These are phyloP conservation scores for Lochmaea capreae DNA, from an alignment of 2,888 invertebrate species.

Conservation along the genomic window DNA sequence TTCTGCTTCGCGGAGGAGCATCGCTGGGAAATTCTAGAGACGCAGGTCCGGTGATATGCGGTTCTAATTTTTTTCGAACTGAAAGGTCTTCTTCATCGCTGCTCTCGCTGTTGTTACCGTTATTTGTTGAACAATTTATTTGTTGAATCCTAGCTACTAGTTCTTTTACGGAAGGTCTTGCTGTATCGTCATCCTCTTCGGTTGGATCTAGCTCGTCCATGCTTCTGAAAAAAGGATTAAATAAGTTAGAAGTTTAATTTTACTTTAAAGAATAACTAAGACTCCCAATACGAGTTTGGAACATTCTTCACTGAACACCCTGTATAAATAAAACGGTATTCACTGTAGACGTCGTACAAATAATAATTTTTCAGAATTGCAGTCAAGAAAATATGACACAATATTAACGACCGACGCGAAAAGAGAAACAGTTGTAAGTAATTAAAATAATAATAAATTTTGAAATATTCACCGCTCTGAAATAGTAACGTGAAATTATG, in stretches of 20 bases:
- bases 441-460: slow-evolving; percentile 5
- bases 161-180: slow-evolving; percentile 73
- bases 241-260: neutral
- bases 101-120: slow-evolving; percentile 63
- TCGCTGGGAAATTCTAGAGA: slow-evolving; percentile 54
- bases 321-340: neutral
- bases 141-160: slow-evolving; percentile 73
- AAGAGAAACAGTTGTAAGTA: slow-evolving; percentile 1
- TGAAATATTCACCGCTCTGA: neutral
- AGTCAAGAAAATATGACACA: neutral
- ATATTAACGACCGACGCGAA: neutral
- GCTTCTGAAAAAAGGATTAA: slow-evolving; percentile 56
- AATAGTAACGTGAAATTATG: neutral
- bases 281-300: no score
- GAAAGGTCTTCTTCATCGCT: slow-evolving; percentile 64
- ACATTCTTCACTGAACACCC: no score
- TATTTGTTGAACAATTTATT: slow-evolving; percentile 52
- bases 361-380: neutral
- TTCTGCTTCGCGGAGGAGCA: slow-evolving; percentile 63
- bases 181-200: slow-evolving; percentile 59
- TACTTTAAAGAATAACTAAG: no score
- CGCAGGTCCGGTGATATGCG: slow-evolving; percentile 8
- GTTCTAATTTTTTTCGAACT: slow-evolving; percentile 30
- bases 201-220: slow-evolving; percentile 63
- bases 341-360: neutral